A percentile compares a stretch with the other conserved stretches of the same genome.
phyloP scores from a whole-genome alignment of 30 jellyfish, hydroid and myxozoan species.

The Aurelia aurita complex sp. Pacific region DNA sequence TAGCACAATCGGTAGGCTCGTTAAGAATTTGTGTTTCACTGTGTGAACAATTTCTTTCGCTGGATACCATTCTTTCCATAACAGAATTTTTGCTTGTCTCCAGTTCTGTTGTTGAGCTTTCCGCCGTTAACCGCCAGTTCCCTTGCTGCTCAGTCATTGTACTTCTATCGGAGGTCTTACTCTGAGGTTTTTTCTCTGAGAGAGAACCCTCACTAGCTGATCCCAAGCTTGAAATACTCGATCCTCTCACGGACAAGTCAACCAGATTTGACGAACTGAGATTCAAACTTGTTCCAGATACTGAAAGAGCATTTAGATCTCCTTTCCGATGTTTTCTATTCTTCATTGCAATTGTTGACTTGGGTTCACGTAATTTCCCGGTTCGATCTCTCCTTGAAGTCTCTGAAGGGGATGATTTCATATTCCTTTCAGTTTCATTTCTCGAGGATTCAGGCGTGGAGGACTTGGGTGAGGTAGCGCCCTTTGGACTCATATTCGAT shows the following conservation, averaged over 20 bases:
- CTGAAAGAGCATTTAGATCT: background rate
- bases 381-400: too few species aligned
- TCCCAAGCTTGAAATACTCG: background rate
- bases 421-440: too few species aligned
- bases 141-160: background rate
- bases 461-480: too few species aligned
- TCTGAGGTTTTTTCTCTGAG: conserved; percentile 1
- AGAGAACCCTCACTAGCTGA: conserved; percentile 29
- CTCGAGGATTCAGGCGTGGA: too few species aligned
- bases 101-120: background rate
- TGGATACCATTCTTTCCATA: background rate
- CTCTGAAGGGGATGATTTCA: too few species aligned
- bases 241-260: conserved; percentile 20
- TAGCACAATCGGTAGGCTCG: background rate
- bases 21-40: background rate
- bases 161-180: background rate
- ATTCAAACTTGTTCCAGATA: conserved; percentile 8
- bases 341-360: too few species aligned
- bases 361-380: too few species aligned
- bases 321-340: too few species aligned
- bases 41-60: background rate
- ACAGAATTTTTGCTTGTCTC: background rate
- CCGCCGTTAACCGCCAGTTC: background rate
- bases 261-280: background rate
- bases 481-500: too few species aligned